Evolutionary conservation across 1,140 invertebrate species (phyloP), one percentile per base, ranked within the genome.

Genomic region (Apocrypta bakeri): DNA sequence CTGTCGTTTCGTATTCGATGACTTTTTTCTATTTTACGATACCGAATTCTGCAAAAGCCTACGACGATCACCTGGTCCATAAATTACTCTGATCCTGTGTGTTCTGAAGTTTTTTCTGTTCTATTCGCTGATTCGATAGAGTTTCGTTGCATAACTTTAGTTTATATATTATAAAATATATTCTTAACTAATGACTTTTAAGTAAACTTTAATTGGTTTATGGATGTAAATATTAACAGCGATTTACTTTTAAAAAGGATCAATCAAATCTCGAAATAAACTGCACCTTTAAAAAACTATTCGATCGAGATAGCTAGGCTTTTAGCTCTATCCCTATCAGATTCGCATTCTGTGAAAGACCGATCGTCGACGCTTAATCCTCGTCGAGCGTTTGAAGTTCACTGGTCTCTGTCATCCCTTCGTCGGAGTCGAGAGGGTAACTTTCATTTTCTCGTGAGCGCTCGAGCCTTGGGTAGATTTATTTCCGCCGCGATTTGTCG

Each of bases 331-430:
- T 56, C 42, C 66, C 0, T n/a, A 21, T 79, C 77, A 71, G 6
- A 6, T 56, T 56, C 29, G 68, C 42, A 21, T 27, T 42, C 37
- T 12, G 40, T 25, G 25, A 33, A 21, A 79, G 56, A 72, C 56
- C 69, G 71, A 81, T 73, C 4, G 9, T 14, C 11, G 6, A 27
- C 14, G 68, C 42, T 72, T 72, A 72, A 80, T 80, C 78, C 69
- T 8, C 56, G 48, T 81, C 68, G 68, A 3, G 76, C 68, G 64
- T 69, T 79, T 68, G 37, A 79, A 69, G 64, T 66, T 12, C 31
- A 12, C 24, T 48, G 42, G 24, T 17, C 33, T 61, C 40, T 24
- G 76, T 25, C 24, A 48, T 78, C 76, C 64, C 37, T 68, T 64
- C 29, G 61, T 66, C 31, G 56, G 24, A 24, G 37, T 21, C 37